Base-by-base conservation (phyloP, 2,888 invertebrate genomes). In the Tetragnatha montana region DNA sequence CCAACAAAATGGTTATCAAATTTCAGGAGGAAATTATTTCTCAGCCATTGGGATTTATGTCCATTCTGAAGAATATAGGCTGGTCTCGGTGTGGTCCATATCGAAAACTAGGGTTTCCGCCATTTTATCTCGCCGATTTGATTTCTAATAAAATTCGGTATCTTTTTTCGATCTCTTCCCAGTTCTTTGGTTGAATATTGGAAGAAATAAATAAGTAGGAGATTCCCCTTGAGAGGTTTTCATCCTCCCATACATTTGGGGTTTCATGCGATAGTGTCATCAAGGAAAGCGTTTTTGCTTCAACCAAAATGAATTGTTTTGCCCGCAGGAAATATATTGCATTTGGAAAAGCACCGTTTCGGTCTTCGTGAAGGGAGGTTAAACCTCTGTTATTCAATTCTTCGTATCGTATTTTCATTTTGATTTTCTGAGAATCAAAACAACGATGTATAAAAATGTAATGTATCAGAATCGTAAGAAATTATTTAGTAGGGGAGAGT, bases 31-130 rank as follows among this genome's bases (percentile, higher is more conserved):
- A 98, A 81, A 98, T 98, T 92, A 99, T 95, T 94, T 99, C 98
- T 73, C 98, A 98, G 93, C 98, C 99, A 87, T 99, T 96, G 93
- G 99, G 99, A 94, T 99, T 99, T 94, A 99, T 99, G 90, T 99
- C 96, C 94, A 60, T 60, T 60, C 60, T 60, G 60, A 60, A 60
- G 60, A 60, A 60, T 60, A 17, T 35, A 35, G 17, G 60, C 12
- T 12, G 60, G 60, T 14, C 60, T 60, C 60, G 6, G 60, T 60
- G 60, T 14, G 60, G 60, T 60, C 35, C 35, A 4, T 4, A 35
- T 60, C 17, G 60, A 17, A 17, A 60, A 60, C 60, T 60, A 60
- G 60, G 60, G 60, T 60, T 60, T 60, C 10, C 60, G 12, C 60
- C 60, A 60, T 60, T 60, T 60, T 35, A 12, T 60, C 17, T 60